Evolutionary conservation across 1,140 invertebrate genomes (phyloP).

Genomic region (Aleiodes sp.): DNA sequence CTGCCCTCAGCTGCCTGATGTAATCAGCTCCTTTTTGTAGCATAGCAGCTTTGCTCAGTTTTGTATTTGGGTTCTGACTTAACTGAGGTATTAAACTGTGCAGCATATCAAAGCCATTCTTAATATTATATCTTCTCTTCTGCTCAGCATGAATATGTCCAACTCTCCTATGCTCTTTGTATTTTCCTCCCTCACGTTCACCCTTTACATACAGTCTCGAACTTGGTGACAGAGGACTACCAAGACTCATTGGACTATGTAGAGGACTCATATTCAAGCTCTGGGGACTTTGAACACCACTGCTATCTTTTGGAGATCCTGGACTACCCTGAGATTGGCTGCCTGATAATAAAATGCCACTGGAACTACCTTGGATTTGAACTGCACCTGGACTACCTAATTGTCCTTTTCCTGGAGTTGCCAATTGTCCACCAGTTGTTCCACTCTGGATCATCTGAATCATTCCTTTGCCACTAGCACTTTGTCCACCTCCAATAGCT

Average conservation of each 20-base stretch:
- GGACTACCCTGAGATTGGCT: slow-evolving; percentile 52
- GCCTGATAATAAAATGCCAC: slow-evolving; percentile 45
- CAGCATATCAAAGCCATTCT: slow-evolving; percentile 95
- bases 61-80: slow-evolving; percentile 88
- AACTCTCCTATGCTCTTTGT: slow-evolving; percentile 76
- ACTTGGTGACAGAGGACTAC: slow-evolving; percentile 58
- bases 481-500: slow-evolving; percentile 35
- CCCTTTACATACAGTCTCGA: slow-evolving; percentile 52
- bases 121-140: slow-evolving; percentile 96
- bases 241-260: slow-evolving; percentile 62
- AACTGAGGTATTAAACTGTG: slow-evolving; percentile 93
- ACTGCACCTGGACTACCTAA: slow-evolving; percentile 47
- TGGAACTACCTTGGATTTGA: slow-evolving; percentile 53
- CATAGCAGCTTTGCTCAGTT: slow-evolving; percentile 96
- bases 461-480: slow-evolving; percentile 52
- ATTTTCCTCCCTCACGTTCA: slow-evolving; percentile 59
- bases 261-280: slow-evolving; percentile 63
- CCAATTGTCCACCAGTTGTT: slow-evolving; percentile 29
- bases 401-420: not conserved
- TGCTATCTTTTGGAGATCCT: slow-evolving; percentile 58
- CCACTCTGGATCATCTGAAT: slow-evolving; percentile 53
- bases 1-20: slow-evolving; percentile 87
- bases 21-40: slow-evolving; percentile 96
- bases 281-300: slow-evolving; percentile 57
- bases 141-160: slow-evolving; percentile 98